Evolutionary conservation across 2,888 invertebrate species (phyloP).

Genomic region (Cyclophora punctaria): DNA sequence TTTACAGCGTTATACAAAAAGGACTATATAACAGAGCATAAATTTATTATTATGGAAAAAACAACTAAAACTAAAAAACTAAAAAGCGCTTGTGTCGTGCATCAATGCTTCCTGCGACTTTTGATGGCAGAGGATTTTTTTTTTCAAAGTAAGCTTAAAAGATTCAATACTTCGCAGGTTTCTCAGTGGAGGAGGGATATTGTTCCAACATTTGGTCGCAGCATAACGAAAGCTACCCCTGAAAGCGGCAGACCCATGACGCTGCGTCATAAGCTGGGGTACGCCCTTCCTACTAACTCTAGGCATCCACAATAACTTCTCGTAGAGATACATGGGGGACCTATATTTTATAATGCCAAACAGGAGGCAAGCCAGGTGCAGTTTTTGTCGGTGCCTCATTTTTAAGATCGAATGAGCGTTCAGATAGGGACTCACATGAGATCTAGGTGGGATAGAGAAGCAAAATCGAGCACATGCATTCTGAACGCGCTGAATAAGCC

Average conservation of each 20-base stretch:
- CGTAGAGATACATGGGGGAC: no score
- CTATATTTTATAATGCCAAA: background rate
- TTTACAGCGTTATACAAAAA: no score
- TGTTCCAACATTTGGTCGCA: background rate
- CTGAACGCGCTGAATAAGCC: conserved; percentile 5
- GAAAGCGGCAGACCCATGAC: background rate
- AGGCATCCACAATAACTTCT: background rate
- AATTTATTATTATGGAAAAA: no score
- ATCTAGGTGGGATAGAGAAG: background rate
- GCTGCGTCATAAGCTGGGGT: background rate
- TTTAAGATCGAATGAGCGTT: background rate
- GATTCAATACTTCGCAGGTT: background rate
- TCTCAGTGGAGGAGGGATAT: background rate
- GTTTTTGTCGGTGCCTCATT: background rate
- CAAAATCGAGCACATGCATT: conserved; percentile 12
- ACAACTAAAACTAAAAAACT: no score
- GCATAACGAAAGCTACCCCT: background rate
- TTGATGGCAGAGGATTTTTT: no score
- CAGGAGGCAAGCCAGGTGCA: conserved; percentile 1
- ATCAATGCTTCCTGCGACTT: no score
- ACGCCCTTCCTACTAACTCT: background rate
- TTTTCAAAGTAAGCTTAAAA: no score
- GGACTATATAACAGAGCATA: no score
- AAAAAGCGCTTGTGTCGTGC: no score
- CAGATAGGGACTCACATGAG: background rate